These are phyloP conservation scores for Sus cebifrons DNA, from an alignment of 2,797 vertebrate species.

Conservation along the genomic window DNA sequence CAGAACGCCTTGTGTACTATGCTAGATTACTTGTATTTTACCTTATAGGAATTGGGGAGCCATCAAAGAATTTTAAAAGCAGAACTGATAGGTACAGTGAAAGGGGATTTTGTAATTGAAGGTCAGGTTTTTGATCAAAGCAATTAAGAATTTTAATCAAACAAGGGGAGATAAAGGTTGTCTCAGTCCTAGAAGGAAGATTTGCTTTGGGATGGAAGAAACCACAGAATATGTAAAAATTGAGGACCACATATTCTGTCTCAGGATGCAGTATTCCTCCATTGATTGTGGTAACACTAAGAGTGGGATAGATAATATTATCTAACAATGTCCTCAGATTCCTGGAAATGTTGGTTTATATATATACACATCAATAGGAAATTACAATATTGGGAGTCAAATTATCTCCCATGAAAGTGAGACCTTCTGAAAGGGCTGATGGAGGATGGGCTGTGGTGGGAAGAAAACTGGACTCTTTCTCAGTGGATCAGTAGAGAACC, in stretches of 20 bases:
- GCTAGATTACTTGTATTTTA: not conserved
- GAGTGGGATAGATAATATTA: too few relatives aligned
- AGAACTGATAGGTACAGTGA: not conserved
- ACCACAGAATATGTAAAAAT: not conserved
- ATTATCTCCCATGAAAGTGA: not conserved
- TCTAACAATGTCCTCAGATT: not conserved
- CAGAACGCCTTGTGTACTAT: not conserved
- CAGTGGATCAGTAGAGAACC: not conserved
- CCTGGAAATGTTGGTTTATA: not conserved
- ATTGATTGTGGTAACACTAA: not conserved
- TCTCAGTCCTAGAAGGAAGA: not conserved
- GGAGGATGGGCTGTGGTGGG: too few relatives aligned
- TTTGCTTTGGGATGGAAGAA: not conserved
- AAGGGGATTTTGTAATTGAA: conserved; percentile 20
- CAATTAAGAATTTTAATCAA: conserved; percentile 6
- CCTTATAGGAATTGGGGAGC: not conserved
- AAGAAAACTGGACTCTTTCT: not conserved
- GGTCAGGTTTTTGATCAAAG: not conserved
- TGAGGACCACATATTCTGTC: not conserved
- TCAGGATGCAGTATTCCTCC: not conserved
- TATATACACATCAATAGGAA: not conserved
- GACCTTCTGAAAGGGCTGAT: not conserved
- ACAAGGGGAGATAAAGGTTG: not conserved
- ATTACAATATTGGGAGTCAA: not conserved
- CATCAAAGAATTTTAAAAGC: conserved; percentile 5